phyloP scores from a whole-genome alignment of 2,113 vertebrate species.

The Campylomormyrus tamandua region DNA sequence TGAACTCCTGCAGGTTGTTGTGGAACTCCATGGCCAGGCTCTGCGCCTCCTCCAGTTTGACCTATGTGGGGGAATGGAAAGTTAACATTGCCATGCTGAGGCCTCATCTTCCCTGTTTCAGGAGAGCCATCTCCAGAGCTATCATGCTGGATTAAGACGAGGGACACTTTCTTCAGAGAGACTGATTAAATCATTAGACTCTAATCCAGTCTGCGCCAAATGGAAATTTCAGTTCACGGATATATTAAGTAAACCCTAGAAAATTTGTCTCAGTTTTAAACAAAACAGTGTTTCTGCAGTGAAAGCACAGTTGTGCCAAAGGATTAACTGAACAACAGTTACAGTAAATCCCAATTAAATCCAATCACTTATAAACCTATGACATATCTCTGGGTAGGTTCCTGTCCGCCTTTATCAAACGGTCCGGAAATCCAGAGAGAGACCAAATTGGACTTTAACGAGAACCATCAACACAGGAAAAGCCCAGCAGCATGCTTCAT shows the following conservation, averaged over 20 bases:
- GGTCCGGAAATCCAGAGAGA: background rate
- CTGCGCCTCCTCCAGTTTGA: conserved; percentile 89
- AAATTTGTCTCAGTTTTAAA: background rate
- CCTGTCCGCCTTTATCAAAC: background rate
- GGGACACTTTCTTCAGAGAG: background rate
- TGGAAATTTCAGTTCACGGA: background rate
- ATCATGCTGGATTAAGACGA: background rate
- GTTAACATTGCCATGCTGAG: background rate
- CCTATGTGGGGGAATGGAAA: conserved; percentile 53
- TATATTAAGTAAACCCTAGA: background rate
- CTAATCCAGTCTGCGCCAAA: background rate
- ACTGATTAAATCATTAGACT: conserved; percentile 8
- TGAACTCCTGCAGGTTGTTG: conserved; percentile 93
- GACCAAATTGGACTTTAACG: background rate
- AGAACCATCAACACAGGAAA: background rate
- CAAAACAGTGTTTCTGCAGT: background rate
- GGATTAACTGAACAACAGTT: background rate
- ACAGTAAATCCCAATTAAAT: background rate
- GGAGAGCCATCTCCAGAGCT: background rate
- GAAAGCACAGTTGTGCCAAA: background rate
- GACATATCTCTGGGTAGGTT: background rate
- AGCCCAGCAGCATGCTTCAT: background rate
- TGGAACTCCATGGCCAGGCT: conserved; percentile 87
- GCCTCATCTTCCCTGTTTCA: background rate
- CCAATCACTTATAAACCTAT: background rate